Evolutionary conservation across 2,113 vertebrate genomes (phyloP).

Genomic region (Macrotus californicus): DNA sequence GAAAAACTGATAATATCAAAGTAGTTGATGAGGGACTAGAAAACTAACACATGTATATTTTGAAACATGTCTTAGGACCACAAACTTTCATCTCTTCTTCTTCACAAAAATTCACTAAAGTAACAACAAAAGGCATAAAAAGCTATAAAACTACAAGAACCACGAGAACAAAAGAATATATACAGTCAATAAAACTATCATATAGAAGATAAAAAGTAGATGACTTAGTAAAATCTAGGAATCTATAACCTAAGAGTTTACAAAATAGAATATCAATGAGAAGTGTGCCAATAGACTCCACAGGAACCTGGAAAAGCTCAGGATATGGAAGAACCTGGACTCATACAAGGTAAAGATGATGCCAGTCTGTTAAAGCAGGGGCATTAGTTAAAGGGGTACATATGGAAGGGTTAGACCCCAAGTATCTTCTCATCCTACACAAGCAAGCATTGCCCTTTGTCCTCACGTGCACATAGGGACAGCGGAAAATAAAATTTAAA

Average conservation of each 20-base stretch:
- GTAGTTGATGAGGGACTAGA: neutral
- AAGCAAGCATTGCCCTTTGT: neutral
- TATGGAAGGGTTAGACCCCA: neutral
- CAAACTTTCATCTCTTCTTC: neutral
- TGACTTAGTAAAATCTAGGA: neutral
- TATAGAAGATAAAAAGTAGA: slow-evolving; percentile 4
- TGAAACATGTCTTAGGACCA: neutral
- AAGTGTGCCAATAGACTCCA: neutral
- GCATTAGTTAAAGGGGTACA: neutral
- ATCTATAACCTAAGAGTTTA: neutral
- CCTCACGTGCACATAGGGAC: neutral
- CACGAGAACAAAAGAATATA: neutral
- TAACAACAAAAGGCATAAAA: slow-evolving; percentile 38
- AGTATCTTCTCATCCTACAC: neutral
- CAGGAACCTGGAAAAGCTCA: neutral
- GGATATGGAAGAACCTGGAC: neutral
- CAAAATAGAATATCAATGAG: neutral
- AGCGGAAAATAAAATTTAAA: neutral
- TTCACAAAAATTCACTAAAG: slow-evolving; percentile 28
- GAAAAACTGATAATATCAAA: neutral
- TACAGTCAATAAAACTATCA: slow-evolving; percentile 5
- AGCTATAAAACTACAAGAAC: slow-evolving; percentile 28
- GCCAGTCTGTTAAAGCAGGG: neutral
- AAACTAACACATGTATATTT: neutral
- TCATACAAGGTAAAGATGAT: neutral